A percentile compares a stretch with the other conserved stretches of the same genome.
Evolutionary conservation across 2,797 vertebrate species (phyloP).

Genomic region (Loris lydekkerianus): DNA sequence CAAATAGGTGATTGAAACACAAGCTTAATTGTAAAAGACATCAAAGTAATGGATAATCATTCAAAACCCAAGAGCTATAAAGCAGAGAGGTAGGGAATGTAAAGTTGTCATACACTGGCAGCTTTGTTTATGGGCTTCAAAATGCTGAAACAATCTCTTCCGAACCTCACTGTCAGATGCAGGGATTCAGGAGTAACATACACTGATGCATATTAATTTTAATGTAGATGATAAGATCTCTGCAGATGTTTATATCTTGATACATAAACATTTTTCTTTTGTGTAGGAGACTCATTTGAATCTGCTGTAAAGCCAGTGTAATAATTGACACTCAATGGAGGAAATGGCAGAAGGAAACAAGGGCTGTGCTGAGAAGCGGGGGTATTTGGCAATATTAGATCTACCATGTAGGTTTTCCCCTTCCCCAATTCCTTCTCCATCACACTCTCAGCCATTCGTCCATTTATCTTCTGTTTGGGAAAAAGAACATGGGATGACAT

Average conservation of each 20-base stretch:
- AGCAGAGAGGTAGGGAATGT: not conserved
- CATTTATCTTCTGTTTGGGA: not conserved
- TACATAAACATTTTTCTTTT: not conserved
- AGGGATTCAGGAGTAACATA: not conserved
- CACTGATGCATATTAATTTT: not conserved
- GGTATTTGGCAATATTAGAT: not conserved
- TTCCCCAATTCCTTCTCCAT: not conserved
- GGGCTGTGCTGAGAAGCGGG: fast-evolving
- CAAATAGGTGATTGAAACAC: not conserved
- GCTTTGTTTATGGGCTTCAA: not conserved
- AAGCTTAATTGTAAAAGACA: not conserved
- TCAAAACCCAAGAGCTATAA: not conserved
- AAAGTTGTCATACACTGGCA: not conserved
- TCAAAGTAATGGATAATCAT: not conserved
- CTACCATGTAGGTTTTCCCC: not conserved
- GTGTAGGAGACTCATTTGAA: not conserved
- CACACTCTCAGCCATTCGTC: not conserved
- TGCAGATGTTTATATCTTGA: not conserved
- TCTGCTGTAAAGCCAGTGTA: not conserved
- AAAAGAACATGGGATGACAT: not conserved
- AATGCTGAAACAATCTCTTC: not conserved
- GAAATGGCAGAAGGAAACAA: not conserved
- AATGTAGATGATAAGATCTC: not conserved
- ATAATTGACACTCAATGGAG: not conserved
- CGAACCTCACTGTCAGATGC: not conserved